Percentiles rank a stretch among this genome's conserved stretches.
Conservation (phyloP, 2,888 invertebrate species). For the Cryptocheilus praepositus region DNA sequence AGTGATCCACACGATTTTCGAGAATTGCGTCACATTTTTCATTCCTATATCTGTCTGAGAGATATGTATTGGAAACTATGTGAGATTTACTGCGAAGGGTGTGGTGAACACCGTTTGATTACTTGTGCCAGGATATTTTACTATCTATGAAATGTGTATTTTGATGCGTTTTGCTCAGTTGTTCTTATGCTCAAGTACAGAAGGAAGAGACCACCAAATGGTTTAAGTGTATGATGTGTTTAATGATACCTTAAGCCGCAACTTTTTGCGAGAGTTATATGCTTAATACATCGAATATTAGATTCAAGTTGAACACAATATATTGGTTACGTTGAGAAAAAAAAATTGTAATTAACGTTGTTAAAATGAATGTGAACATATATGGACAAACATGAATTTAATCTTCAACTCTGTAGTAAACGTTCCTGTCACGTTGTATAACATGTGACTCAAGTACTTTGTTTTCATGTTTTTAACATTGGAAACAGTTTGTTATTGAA, state of each 20-base stretch:
- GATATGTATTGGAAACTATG: slow-evolving; percentile 4
- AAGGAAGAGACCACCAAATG: slow-evolving; percentile 21
- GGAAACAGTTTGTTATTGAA: slow-evolving; percentile 24
- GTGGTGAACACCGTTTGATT: background rate
- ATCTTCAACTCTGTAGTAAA: slow-evolving; percentile 32
- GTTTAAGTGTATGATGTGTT: slow-evolving; percentile 36
- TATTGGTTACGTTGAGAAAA: slow-evolving; percentile 26
- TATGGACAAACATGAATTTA: slow-evolving; percentile 23
- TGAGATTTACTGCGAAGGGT: background rate
- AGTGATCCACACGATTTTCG: background rate
- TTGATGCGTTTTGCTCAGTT: slow-evolving; percentile 65
- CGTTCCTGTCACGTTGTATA: slow-evolving; percentile 31
- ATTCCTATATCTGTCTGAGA: slow-evolving; percentile 1
- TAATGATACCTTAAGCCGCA: slow-evolving; percentile 31
- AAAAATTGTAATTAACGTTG: slow-evolving; percentile 26
- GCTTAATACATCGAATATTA: slow-evolving; percentile 41
- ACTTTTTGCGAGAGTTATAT: slow-evolving; percentile 25
- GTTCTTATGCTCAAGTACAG: slow-evolving; percentile 58
- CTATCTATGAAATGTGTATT: slow-evolving; percentile 48
- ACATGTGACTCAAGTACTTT: slow-evolving; percentile 13
- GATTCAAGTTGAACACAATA: slow-evolving; percentile 17
- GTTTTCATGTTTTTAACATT: slow-evolving; percentile 25
- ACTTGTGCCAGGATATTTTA: background rate
- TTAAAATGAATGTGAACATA: slow-evolving; percentile 24
- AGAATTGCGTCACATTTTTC: background rate